Evolutionary conservation across 2,797 vertebrate genomes (phyloP), one percentile per base, ranked within the genome.

Genomic region (Megalops cyprinoides): DNA sequence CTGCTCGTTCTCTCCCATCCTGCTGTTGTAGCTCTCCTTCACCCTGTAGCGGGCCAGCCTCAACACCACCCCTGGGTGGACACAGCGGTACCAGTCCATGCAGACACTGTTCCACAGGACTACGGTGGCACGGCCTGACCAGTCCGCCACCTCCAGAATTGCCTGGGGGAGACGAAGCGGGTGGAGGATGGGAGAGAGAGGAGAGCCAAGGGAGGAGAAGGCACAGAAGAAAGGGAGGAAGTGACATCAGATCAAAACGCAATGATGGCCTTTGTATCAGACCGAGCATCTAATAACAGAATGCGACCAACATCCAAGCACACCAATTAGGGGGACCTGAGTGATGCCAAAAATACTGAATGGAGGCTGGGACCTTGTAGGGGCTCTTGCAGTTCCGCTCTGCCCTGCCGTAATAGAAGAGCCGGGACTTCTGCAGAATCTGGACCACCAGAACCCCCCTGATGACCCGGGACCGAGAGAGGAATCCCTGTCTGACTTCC

Each of bases 41-140:
- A 95, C 91, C 31, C 92, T 79, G 76, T 92, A 95, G 39, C 62
- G 81, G 71, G 88, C 85, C 82, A 95, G 88, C 25, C 82, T 87
- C 82, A 95, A 87, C 86, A 94, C 81, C 81, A 92, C 90, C 74
- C 93, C 94, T 0, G 92, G 93, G 65, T 91, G 87, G 55, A 95
- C 80, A 4, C 83, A 28, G 49, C 89, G 79, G 75, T 93, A 94
- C 94, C 94, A 95, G 48, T 83, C 56, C 62, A 94, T 81, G 78
- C 94, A 95, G 65, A 94, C 82, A 0, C 89, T 92, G 89, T 94
- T 94, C 94, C 94, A 95, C 85, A 95, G 55, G 31, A 95, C 93
- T 67, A 92, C 88, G 44, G 86, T 88, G 62, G 90, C 92, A 74
- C 83, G 86, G 78, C 90, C 90, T n/a, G 94, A 92, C 6, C 12